Percentiles rank a stretch among this genome's conserved stretches.
Evolutionary conservation across 2,797 vertebrate genomes (phyloP).

Genomic region (Arnoldichthys spilopterus): DNA sequence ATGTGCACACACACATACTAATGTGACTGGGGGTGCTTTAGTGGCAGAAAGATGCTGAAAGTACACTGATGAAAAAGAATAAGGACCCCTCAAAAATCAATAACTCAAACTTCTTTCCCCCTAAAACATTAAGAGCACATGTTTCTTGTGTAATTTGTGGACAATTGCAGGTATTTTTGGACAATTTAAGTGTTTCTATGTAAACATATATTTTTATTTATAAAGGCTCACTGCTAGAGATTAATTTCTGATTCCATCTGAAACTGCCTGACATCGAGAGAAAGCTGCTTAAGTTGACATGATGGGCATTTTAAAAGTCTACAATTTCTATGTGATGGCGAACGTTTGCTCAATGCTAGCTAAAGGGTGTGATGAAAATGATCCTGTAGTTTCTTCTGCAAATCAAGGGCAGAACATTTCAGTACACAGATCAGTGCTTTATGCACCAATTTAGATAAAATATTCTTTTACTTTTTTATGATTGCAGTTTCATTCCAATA

Average conservation of each 20-base stretch:
- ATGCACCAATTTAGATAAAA: neutral
- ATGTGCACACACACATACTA: no score
- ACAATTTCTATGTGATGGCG: neutral
- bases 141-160: neutral
- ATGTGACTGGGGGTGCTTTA: no score
- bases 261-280: neutral
- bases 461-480: neutral
- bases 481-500: no score
- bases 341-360: neutral
- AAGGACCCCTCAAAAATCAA: no score
- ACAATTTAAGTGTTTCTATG: slow-evolving; percentile 4
- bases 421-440: neutral
- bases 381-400: neutral
- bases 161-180: neutral
- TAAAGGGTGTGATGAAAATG: neutral
- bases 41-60: no score
- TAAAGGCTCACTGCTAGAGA: neutral
- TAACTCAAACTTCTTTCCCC: no score
- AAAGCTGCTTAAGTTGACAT: slow-evolving; percentile 8
- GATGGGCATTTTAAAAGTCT: slow-evolving; percentile 4
- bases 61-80: no score
- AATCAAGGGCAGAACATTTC: neutral
- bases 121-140: no score
- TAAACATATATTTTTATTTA: slow-evolving; percentile 13
- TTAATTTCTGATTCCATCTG: slow-evolving; percentile 5